phyloP scores from a whole-genome alignment of 2,113 vertebrate species.

The Coturnix japonica region DNA sequence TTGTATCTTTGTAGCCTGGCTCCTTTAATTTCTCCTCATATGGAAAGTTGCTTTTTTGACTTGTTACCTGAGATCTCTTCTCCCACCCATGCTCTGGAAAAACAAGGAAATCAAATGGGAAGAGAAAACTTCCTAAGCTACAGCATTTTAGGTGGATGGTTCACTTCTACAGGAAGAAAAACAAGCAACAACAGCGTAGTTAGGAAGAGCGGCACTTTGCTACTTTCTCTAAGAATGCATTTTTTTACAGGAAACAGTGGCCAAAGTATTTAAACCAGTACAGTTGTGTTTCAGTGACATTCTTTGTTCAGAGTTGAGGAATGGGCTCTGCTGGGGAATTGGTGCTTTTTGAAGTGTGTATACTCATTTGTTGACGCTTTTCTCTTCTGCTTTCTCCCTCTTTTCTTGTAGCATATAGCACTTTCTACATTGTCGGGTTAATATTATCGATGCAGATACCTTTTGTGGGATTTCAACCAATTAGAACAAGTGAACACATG shows the following conservation, averaged over 20 bases:
- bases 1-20: background rate
- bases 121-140: background rate
- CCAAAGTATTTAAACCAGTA: background rate
- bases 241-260: background rate
- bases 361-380: constrained; percentile 2
- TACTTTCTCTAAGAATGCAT: background rate
- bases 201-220: background rate
- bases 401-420: constrained; percentile 89
- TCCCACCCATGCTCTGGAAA: background rate
- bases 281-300: background rate
- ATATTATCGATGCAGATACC: constrained; percentile 97
- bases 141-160: background rate
- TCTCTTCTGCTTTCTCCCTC: constrained; percentile 26
- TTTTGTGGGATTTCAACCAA: constrained; percentile 97
- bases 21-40: background rate
- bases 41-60: background rate
- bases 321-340: background rate
- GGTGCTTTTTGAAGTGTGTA: background rate
- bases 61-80: background rate
- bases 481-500: constrained; percentile 98
- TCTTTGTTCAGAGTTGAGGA: background rate
- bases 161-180: background rate
- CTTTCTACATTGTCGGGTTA: constrained; percentile 97
- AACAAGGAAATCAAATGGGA: background rate
- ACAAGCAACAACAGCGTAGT: background rate